These are phyloP conservation scores for Sericinus montela DNA, from an alignment of 2,888 invertebrate genomes.

Conservation along the genomic window DNA sequence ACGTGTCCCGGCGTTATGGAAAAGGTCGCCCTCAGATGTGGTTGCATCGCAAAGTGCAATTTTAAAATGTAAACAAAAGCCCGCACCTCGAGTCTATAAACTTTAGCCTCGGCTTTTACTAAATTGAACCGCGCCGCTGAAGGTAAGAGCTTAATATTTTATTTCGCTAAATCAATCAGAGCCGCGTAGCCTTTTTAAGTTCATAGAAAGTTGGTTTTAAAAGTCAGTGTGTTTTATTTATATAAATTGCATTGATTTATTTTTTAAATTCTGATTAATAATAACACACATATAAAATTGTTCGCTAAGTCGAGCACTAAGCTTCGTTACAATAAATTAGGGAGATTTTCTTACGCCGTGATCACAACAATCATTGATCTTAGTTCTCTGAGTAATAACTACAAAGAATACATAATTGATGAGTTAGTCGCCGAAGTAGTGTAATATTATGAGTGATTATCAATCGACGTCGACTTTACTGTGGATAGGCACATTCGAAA, in stretches of 20 bases:
- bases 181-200: conserved; percentile 2
- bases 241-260: too few species aligned
- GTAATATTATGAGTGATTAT: background rate
- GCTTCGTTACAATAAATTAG: too few species aligned
- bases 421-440: too few species aligned
- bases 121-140: conserved; percentile 60
- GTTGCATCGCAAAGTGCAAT: conserved; percentile 75
- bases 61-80: conserved; percentile 76
- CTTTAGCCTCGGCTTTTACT: conserved; percentile 65
- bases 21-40: conserved; percentile 58
- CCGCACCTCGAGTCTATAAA: conserved; percentile 67
- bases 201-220: background rate
- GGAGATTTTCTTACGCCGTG: too few species aligned
- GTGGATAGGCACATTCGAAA: conserved; percentile 45
- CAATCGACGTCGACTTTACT: conserved; percentile 35
- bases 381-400: too few species aligned
- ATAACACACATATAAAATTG: too few species aligned
- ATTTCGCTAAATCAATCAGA: conserved; percentile 19
- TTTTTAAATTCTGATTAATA: too few species aligned
- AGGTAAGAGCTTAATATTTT: conserved; percentile 39
- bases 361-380: too few species aligned
- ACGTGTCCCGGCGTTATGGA: conserved; percentile 61
- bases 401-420: too few species aligned
- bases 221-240: too few species aligned
- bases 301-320: too few species aligned